Conservation (phyloP, 1,140 invertebrate genomes). For the Venustaconcha ellipsiformis region DNA sequence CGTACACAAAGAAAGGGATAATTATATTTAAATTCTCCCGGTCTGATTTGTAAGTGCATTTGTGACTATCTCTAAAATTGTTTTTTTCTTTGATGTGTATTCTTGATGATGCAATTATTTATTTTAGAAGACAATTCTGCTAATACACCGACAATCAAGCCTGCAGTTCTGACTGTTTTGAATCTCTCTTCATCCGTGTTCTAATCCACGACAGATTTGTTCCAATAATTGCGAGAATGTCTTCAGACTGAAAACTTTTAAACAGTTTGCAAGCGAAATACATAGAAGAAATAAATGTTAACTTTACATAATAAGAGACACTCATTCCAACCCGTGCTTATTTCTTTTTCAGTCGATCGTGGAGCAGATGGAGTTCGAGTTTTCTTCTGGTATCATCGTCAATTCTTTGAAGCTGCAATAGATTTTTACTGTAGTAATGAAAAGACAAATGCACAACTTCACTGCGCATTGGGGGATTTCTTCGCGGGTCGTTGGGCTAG, state of each 20-base stretch:
- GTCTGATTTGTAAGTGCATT: neutral
- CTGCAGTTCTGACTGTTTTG: no score
- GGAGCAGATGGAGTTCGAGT: constrained; percentile 52
- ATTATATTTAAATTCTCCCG: neutral
- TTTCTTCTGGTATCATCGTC: constrained; percentile 59
- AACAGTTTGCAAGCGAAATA: no score
- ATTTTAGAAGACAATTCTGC: no score
- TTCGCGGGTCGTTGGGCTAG: constrained; percentile 68
- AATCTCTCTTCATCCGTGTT: no score
- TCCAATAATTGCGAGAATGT: no score
- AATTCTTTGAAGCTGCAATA: constrained; percentile 53
- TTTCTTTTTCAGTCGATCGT: constrained; percentile 44
- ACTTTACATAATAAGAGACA: neutral
- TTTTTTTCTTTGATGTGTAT: neutral
- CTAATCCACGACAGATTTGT: no score
- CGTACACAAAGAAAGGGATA: no score
- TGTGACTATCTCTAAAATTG: neutral
- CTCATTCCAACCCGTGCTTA: neutral
- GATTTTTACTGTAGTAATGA: constrained; percentile 44
- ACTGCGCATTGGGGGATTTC: constrained; percentile 47
- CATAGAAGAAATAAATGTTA: neutral
- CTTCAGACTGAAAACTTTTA: no score
- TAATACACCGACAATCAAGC: no score
- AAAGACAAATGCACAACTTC: constrained; percentile 15
- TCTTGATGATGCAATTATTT: neutral